These are phyloP conservation scores for Brachionus calyciflorus DNA, from an alignment of 1,140 invertebrate genomes.

Conservation along the genomic window DNA sequence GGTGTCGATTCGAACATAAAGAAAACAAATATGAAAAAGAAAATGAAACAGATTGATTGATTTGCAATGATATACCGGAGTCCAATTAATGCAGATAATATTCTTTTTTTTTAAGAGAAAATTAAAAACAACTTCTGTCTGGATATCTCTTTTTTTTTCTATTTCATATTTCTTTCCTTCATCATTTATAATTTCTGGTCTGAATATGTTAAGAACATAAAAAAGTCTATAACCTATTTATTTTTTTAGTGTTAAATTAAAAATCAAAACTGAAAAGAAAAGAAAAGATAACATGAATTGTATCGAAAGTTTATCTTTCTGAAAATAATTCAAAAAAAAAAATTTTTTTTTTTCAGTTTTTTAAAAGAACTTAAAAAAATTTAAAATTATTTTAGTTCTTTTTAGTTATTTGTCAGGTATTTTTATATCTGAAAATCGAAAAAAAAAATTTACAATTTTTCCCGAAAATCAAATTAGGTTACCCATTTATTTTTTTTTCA, in stretches of 20 bases:
- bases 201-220: not conserved
- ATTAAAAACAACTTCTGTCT: conserved; percentile 38
- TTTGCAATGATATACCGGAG: conserved; percentile 41
- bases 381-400: no score
- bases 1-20: conserved; percentile 35
- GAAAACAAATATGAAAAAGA: not conserved
- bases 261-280: no score
- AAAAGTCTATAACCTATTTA: conserved; percentile 39
- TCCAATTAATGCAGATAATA: conserved; percentile 36
- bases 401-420: no score
- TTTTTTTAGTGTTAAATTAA: no score
- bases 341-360: no score
- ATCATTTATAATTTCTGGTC: conserved; percentile 35
- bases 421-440: conserved; percentile 5
- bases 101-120: not conserved
- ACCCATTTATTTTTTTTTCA: not conserved
- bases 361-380: no score
- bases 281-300: conserved; percentile 2
- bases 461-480: conserved; percentile 28
- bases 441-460: not conserved
- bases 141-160: no score
- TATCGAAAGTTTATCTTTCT: not conserved
- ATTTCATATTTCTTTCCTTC: not conserved
- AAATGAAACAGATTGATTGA: conserved; percentile 30
- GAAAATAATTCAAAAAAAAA: no score